phyloP scores from a whole-genome alignment of 2,888 invertebrate species.

The Zonitis immaculata region DNA sequence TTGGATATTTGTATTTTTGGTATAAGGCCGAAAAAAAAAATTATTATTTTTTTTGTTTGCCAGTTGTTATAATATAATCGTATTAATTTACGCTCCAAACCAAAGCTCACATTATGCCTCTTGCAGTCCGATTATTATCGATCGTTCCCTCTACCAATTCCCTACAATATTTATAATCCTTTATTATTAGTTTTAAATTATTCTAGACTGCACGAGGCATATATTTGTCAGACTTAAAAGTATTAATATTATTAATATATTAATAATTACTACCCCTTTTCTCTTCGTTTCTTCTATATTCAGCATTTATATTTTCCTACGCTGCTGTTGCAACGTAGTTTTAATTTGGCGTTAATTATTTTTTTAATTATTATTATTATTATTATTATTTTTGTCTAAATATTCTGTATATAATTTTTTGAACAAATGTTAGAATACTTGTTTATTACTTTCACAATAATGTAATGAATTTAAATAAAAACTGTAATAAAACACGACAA shows the following conservation, averaged over 20 bases:
- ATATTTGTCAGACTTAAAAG: slow-evolving; percentile 40
- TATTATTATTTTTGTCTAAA: slow-evolving; percentile 39
- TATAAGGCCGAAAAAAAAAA: slow-evolving; percentile 34
- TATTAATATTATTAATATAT: slow-evolving; percentile 45
- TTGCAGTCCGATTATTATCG: slow-evolving; percentile 6
- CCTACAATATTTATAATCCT: slow-evolving; percentile 13
- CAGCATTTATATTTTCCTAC: slow-evolving; percentile 32
- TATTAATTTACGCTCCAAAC: slow-evolving; percentile 39
- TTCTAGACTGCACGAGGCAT: slow-evolving; percentile 23
- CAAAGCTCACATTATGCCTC: slow-evolving; percentile 35
- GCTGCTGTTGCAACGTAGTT: slow-evolving; percentile 35
- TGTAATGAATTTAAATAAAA: slow-evolving; percentile 43
- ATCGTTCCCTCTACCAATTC: slow-evolving; percentile 6
- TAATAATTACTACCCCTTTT: slow-evolving; percentile 33
- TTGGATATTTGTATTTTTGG: slow-evolving; percentile 43
- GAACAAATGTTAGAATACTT: slow-evolving; percentile 47
- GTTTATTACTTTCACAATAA: slow-evolving; percentile 45
- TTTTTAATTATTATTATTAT: too few relatives aligned
- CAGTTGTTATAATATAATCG: slow-evolving; percentile 35
- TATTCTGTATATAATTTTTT: slow-evolving; percentile 42
- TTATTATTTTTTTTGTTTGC: too few relatives aligned
- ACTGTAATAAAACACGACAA: slow-evolving; percentile 29
- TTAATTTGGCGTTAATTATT: slow-evolving; percentile 41
- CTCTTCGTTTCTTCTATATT: slow-evolving; percentile 33
- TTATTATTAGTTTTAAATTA: slow-evolving; percentile 4